These are phyloP conservation scores for Heterodera filipjevi DNA, from an alignment of 2,888 invertebrate genomes.

Conservation along the genomic window DNA sequence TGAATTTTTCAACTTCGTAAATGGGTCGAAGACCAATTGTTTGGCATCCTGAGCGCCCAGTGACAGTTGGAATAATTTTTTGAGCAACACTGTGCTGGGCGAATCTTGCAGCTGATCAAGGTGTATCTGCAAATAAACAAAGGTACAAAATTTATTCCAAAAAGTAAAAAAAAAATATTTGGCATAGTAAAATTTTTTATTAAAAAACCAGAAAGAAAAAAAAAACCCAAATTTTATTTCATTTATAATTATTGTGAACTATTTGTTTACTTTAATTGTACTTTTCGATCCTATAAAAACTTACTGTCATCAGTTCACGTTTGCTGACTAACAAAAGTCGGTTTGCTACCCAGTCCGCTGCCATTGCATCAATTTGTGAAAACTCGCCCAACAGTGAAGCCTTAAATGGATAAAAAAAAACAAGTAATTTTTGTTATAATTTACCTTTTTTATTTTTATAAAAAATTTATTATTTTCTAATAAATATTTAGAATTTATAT, in stretches of 20 bases:
- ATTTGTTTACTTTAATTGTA: no score
- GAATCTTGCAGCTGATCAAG: conserved; percentile 58
- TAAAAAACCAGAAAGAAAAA: no score
- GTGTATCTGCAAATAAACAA: conserved; percentile 50
- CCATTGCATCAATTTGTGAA: conserved; percentile 59
- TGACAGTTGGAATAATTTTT: conserved; percentile 54
- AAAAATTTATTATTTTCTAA: no score
- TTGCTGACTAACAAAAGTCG: conserved; percentile 57
- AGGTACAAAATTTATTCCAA: no score
- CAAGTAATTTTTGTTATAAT: no score
- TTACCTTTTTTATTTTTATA: no score
- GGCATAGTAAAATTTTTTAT: not conserved
- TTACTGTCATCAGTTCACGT: conserved; percentile 34
- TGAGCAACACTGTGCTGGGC: conserved; percentile 50
- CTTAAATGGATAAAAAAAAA: conserved; percentile 34
- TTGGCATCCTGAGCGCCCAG: conserved; percentile 61
- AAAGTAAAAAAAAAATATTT: no score
- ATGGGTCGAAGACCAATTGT: conserved; percentile 64
- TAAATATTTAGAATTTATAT: no score
- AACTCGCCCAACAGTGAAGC: conserved; percentile 53
- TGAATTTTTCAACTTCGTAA: conserved; percentile 55
- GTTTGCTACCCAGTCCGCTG: conserved; percentile 64
- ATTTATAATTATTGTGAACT: no score
- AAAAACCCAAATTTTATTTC: no score
- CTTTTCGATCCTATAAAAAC: not conserved